Conservation (phyloP, 2,113 vertebrate species). For the Morone chrysops region DNA sequence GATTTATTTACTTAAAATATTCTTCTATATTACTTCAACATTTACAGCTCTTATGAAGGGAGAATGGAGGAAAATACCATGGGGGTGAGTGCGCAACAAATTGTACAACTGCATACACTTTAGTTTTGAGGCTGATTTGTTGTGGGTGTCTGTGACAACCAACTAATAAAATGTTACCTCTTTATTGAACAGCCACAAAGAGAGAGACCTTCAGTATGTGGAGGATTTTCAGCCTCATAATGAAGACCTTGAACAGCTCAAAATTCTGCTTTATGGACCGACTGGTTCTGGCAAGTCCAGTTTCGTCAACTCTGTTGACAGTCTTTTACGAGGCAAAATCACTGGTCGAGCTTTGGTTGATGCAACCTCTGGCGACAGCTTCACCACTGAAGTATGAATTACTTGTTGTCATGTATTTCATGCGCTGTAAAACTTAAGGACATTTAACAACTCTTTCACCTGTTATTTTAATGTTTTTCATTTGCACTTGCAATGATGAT, state of each 20-base stretch:
- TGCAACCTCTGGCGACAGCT: neutral
- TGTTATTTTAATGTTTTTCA: too few species aligned
- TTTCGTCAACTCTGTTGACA: constrained; percentile 68
- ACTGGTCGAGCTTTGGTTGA: neutral
- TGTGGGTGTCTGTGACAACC: too few species aligned
- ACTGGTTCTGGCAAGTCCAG: constrained; percentile 61
- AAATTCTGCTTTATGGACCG: neutral
- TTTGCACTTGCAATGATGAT: too few species aligned
- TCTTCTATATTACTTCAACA: neutral
- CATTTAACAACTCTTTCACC: too few species aligned
- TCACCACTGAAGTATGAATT: constrained; percentile 20
- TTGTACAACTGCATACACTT: too few species aligned
- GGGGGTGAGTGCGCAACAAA: too few species aligned
- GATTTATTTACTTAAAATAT: too few species aligned
- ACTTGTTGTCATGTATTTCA: too few species aligned
- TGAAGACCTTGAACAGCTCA: neutral
- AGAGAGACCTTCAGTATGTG: neutral
- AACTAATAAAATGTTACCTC: too few species aligned
- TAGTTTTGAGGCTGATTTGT: too few species aligned
- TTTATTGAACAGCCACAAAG: neutral
- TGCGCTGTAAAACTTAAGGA: too few species aligned
- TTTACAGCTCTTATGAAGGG: neutral
- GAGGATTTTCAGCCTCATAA: neutral
- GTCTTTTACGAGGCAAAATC: constrained; percentile 13
- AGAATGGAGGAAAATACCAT: neutral